Evolutionary conservation across 2,797 vertebrate genomes (phyloP), one percentile per base, ranked within the genome.

Genomic region (Melanotaenia trifasciata): DNA sequence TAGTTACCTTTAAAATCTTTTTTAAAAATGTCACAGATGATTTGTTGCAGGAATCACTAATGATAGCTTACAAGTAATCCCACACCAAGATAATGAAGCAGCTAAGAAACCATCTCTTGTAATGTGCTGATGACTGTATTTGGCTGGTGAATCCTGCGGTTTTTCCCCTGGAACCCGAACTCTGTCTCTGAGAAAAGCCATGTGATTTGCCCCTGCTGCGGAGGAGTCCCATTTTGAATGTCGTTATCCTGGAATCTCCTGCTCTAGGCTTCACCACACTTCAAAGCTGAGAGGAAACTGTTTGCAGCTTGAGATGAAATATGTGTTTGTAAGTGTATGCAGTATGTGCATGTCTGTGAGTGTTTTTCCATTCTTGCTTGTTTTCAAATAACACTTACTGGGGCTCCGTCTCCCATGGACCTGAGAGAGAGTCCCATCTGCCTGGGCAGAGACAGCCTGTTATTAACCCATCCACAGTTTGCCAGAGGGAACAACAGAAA

Each of bases 71-170:
- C 45, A 70, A 79, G 58, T 65, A 57, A 62, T 60, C 60, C 64
- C 57, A 60, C 58, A 30, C 58, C 56, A 51, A 64, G 56, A 75
- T 87, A 83, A 86, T 72, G 58, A 53, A 85, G 74, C 58, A 77
- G 71, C 58, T 45, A 58, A 12, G 45, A 69, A 72, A 50, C 67
- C 70, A 82, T 87, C 82, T 78, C 66, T 57, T 75, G 79, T 87
- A 86, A 90, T 77, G 83, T 87, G 86, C 84, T 91, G 89, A 92
- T 90, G 93, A 87, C 84, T 84, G 87, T 88, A 70, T 83, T 91
- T 84, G 81, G 76, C 83, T 68, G 63, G 83, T 67, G 80, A 67
- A 84, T 89, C 89, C 84, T 93, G 91, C 7, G 85, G 90, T 91
- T 89, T 90, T 74, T 80, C 65, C 77, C 78, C 63, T 80, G 78